These are phyloP conservation scores for Osedax frankpressi DNA, from an alignment of 2,888 invertebrate genomes.

Conservation along the genomic window DNA sequence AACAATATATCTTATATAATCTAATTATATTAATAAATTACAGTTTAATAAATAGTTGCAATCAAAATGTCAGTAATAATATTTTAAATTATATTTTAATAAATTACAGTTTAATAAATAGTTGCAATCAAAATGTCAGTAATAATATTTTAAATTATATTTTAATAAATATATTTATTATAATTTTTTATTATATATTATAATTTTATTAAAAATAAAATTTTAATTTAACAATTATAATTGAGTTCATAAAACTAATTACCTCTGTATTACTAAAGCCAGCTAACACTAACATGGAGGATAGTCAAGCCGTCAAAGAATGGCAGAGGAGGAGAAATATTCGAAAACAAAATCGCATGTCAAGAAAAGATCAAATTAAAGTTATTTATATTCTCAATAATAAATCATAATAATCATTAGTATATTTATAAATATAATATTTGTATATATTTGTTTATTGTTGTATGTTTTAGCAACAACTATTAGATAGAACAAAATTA, in stretches of 20 bases:
- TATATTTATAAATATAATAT: no score
- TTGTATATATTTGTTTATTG: no score
- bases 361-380: neutral
- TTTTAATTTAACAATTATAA: no score
- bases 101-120: neutral
- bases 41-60: neutral
- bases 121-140: neutral
- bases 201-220: no score
- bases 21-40: neutral
- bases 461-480: no score
- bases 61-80: neutral
- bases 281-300: neutral
- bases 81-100: neutral
- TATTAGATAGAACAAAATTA: no score
- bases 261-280: no score
- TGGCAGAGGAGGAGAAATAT: conserved; percentile 4
- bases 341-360: neutral
- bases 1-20: neutral
- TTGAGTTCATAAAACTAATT: no score
- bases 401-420: no score
- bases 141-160: neutral
- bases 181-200: no score
- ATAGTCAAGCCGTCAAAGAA: conserved; percentile 8
- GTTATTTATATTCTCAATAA: neutral
- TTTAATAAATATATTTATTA: neutral